Conservation (phyloP, 2,888 invertebrate species). For the Acleris sparsana region DNA sequence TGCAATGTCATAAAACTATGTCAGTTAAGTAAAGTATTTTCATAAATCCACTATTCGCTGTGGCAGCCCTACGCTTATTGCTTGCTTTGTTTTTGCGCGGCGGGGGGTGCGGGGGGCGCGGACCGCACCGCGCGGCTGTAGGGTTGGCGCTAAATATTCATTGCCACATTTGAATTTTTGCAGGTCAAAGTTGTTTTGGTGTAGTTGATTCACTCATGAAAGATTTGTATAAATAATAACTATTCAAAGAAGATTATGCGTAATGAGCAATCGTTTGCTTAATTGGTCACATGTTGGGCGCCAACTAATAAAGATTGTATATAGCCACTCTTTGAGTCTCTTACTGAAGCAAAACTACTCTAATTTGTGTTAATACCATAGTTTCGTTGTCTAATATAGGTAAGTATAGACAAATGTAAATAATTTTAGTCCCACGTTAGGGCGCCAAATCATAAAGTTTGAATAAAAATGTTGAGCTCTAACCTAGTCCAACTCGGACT, state of each 20-base stretch:
- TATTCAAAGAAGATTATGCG: too few species aligned
- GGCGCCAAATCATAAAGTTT: too few species aligned
- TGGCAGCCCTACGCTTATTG: slow-evolving; percentile 64
- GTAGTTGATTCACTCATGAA: not conserved
- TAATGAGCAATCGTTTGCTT: too few species aligned
- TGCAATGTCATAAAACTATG: slow-evolving; percentile 4
- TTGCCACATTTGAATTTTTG: slow-evolving; percentile 28
- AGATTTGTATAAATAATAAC: too few species aligned
- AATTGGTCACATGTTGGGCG: too few species aligned
- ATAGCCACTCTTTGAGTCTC: too few species aligned
- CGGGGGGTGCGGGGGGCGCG: slow-evolving; percentile 37
- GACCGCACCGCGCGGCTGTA: slow-evolving; percentile 41
- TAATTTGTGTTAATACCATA: not conserved
- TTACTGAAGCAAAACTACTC: not conserved
- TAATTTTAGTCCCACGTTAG: too few species aligned
- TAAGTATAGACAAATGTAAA: too few species aligned
- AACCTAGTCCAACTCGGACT: too few species aligned
- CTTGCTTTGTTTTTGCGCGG: slow-evolving; percentile 70
- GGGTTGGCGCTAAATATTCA: slow-evolving; percentile 41
- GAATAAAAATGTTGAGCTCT: not conserved
- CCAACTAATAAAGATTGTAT: too few species aligned
- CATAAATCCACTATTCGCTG: slow-evolving; percentile 41
- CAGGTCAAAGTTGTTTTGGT: not conserved
- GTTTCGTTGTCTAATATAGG: not conserved
- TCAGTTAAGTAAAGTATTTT: slow-evolving; percentile 18